phyloP scores from a whole-genome alignment of 2,797 vertebrate species.

The Australoheros facetus region DNA sequence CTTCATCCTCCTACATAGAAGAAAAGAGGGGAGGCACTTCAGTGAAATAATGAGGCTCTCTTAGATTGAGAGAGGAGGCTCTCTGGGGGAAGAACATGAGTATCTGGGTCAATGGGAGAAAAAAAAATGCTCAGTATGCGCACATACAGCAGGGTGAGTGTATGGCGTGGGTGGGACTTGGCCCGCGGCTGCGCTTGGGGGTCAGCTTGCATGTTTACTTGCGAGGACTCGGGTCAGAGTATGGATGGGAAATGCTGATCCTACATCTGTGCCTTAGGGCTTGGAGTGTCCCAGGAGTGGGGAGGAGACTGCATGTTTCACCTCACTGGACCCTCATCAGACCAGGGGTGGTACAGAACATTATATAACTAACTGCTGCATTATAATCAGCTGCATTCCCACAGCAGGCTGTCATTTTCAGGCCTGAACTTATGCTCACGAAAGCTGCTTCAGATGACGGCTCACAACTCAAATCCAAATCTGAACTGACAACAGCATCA shows the following conservation, averaged over 20 bases:
- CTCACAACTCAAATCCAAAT: not conserved
- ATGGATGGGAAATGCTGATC: constrained; percentile 63
- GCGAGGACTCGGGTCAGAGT: constrained; percentile 43
- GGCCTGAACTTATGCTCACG: not conserved
- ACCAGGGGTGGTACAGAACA: constrained; percentile 11
- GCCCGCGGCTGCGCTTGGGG: constrained; percentile 43
- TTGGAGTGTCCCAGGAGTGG: constrained; percentile 36
- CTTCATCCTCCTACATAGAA: constrained; percentile 34
- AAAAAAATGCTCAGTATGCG: constrained; percentile 44
- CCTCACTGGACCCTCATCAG: constrained; percentile 50
- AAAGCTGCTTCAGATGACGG: not conserved
- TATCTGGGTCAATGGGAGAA: constrained; percentile 74
- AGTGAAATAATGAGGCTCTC: constrained; percentile 74
- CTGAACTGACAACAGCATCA: not conserved
- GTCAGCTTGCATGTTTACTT: constrained; percentile 59
- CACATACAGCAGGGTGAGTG: constrained; percentile 51
- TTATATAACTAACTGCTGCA: constrained; percentile 49
- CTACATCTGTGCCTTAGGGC: constrained; percentile 54
- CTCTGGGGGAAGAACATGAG: constrained; percentile 69
- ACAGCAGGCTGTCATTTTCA: constrained; percentile 11
- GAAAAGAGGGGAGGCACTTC: constrained; percentile 53
- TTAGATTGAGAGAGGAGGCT: constrained; percentile 60
- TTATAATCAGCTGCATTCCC: constrained; percentile 5
- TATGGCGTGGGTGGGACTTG: constrained; percentile 57
- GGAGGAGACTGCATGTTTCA: constrained; percentile 41